Evolutionary conservation across 2,113 vertebrate species (phyloP).

Genomic region (Colistium nudipinnis): DNA sequence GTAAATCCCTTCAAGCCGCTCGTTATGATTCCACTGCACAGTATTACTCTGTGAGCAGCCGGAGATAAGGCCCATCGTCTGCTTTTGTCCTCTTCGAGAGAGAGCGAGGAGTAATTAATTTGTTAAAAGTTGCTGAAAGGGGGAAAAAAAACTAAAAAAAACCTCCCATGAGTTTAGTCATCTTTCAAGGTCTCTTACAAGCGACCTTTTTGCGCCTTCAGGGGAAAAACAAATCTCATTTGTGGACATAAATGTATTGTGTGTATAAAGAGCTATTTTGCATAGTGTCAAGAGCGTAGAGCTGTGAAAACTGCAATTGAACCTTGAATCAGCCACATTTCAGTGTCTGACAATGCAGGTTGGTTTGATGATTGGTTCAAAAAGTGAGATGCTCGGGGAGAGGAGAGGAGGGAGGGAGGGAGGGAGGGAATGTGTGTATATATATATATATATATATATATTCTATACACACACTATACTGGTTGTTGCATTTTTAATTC

Average conservation of each 20-base stretch:
- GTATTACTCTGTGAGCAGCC: constrained; percentile 25
- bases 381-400: neutral
- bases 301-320: constrained; percentile 9
- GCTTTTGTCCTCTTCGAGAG: constrained; percentile 36
- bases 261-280: constrained; percentile 12
- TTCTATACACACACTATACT: too few relatives aligned
- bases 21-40: neutral
- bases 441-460: neutral
- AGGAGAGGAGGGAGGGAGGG: neutral
- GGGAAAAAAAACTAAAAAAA: neutral
- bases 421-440: too few relatives aligned
- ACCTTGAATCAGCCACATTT: neutral
- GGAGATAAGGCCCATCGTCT: constrained; percentile 27
- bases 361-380: constrained; percentile 14
- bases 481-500: too few relatives aligned
- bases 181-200: too few relatives aligned
- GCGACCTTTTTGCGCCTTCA: too few relatives aligned
- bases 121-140: constrained; percentile 43
- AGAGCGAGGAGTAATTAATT: constrained; percentile 49
- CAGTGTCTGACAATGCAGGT: constrained; percentile 20
- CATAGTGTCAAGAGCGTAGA: constrained; percentile 25
- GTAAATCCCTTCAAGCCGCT: constrained; percentile 24
- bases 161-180: constrained; percentile 33
- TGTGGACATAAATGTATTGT: constrained; percentile 23
- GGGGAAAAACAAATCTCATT: neutral